These are phyloP conservation scores for Cyanocitta stelleri DNA, from an alignment of 2,113 vertebrate species.

Conservation along the genomic window DNA sequence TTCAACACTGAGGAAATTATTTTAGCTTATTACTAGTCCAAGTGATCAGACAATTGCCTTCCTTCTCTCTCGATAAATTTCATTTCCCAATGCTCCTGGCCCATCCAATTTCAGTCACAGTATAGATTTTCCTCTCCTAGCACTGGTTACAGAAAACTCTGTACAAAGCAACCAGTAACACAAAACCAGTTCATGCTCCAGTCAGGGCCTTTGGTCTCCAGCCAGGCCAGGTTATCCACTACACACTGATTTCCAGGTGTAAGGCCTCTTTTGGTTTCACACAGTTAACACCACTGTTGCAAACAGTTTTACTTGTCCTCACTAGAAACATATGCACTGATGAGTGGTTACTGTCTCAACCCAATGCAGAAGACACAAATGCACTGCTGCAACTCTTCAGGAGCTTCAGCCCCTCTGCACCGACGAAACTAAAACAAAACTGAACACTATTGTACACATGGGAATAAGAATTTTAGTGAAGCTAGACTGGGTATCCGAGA, in stretches of 20 bases:
- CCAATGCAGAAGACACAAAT: neutral
- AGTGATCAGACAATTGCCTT: neutral
- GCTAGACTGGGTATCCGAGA: neutral
- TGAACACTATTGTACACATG: neutral
- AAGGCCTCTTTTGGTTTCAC: neutral
- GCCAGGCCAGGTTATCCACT: neutral
- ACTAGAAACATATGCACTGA: accelerated
- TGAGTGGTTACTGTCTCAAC: neutral
- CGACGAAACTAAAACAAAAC: neutral
- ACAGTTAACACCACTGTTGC: neutral
- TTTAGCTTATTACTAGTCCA: neutral
- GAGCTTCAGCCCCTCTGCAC: neutral
- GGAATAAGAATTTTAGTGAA: neutral
- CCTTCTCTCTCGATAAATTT: neutral
- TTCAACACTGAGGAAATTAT: neutral
- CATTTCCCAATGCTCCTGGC: neutral
- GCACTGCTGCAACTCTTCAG: neutral
- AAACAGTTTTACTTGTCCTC: neutral
- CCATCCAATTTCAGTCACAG: neutral
- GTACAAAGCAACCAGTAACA: neutral
- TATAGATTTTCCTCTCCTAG: neutral
- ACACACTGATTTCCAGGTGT: neutral
- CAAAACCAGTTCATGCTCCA: neutral
- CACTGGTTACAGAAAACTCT: neutral
- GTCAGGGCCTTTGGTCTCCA: neutral